Percentiles rank a stretch among this genome's conserved stretches.
Evolutionary conservation across 1,140 invertebrate species (phyloP).

Genomic region (Tetramorium alpestre): DNA sequence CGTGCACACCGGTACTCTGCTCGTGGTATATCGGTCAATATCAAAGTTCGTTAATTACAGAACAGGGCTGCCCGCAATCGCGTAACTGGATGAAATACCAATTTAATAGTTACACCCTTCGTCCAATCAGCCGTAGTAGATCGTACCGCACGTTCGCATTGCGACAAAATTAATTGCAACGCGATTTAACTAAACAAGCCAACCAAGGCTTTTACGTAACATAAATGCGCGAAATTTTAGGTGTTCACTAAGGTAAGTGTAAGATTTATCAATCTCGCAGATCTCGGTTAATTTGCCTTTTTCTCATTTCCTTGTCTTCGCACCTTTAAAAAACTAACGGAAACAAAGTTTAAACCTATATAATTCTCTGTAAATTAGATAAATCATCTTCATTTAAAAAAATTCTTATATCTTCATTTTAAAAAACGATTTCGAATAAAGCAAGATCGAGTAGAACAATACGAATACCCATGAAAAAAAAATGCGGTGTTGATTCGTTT

Average conservation of each 20-base stretch:
- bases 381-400: neutral
- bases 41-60: conserved; percentile 60
- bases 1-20: neutral
- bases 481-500: conserved; percentile 44
- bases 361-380: neutral
- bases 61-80: conserved; percentile 41
- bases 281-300: neutral
- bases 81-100: conserved; percentile 57
- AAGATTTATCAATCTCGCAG: neutral
- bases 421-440: neutral
- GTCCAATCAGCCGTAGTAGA: conserved; percentile 30
- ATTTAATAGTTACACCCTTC: conserved; percentile 57
- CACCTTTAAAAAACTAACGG: neutral
- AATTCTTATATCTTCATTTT: neutral
- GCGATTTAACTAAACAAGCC: conserved; percentile 12
- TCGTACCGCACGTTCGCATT: conserved; percentile 21
- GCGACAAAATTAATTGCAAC: conserved; percentile 44
- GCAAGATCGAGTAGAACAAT: neutral
- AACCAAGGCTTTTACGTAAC: neutral
- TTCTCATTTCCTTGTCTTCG: neutral
- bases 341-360: neutral
- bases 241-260: neutral
- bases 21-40: conserved; percentile 45
- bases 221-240: conserved; percentile 7
- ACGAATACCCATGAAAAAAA: neutral